These are phyloP conservation scores for Ispidina picta DNA, from an alignment of 2,797 vertebrate species.

Conservation along the genomic window DNA sequence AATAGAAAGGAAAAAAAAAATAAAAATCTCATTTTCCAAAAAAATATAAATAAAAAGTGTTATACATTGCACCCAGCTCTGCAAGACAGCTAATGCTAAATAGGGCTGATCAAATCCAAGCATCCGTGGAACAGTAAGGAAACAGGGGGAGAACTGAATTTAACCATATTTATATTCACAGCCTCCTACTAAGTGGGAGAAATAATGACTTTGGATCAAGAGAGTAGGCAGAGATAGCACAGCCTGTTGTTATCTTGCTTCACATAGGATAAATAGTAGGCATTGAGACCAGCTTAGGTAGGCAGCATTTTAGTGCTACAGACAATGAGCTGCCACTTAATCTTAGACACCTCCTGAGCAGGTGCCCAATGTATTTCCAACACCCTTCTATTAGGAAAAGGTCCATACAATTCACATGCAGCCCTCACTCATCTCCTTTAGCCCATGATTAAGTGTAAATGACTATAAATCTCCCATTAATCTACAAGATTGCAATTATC, in stretches of 20 bases:
- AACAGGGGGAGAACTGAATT: not conserved
- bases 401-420: not conserved
- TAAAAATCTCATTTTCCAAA: too few species aligned
- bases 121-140: not conserved
- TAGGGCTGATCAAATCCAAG: not conserved
- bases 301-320: not conserved
- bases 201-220: not conserved
- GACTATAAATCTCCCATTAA: not conserved
- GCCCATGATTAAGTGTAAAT: not conserved
- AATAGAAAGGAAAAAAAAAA: too few species aligned
- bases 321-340: not conserved
- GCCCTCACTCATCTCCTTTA: not conserved
- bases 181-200: not conserved
- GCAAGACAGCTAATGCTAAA: not conserved
- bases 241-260: not conserved
- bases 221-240: not conserved
- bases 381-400: not conserved
- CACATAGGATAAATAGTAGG: slow-evolving; percentile 7
- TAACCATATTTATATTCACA: slow-evolving; percentile 25
- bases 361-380: not conserved
- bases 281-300: not conserved
- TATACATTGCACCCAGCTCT: not conserved
- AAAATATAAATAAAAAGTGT: not conserved
- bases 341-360: not conserved
- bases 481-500: not conserved